Percentiles rank a stretch among this genome's conserved stretches.
Evolutionary conservation across 2,888 invertebrate genomes (phyloP).

Genomic region (Periphyllus acericola): DNA sequence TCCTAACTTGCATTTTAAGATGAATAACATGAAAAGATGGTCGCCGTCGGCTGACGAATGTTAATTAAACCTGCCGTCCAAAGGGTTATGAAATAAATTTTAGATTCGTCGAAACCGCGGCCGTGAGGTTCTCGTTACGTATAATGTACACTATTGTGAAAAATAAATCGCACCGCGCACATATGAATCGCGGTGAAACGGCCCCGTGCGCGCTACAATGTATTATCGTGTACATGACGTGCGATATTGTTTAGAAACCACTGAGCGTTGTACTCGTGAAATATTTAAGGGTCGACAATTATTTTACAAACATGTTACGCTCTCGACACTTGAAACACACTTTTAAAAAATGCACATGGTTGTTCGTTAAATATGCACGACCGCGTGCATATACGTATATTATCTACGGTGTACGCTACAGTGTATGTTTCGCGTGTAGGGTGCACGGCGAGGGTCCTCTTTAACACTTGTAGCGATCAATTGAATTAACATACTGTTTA

Average conservation of each 20-base stretch:
- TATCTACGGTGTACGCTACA: background rate
- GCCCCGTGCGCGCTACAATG: background rate
- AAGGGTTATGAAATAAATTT: too few relatives aligned
- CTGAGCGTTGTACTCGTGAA: slow-evolving; percentile 4
- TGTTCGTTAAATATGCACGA: slow-evolving; percentile 49
- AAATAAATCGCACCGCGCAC: too few relatives aligned
- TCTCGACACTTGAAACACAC: slow-evolving; percentile 35
- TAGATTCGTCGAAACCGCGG: too few relatives aligned
- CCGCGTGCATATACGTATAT: background rate
- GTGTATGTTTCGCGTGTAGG: background rate
- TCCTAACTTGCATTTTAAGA: too few relatives aligned
- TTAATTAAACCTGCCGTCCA: too few relatives aligned
- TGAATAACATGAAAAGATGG: too few relatives aligned
- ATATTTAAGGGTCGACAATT: slow-evolving; percentile 39
- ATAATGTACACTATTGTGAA: too few relatives aligned
- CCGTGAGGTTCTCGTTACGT: too few relatives aligned
- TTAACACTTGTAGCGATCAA: slow-evolving; percentile 46
- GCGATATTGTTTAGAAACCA: background rate
- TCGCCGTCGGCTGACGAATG: too few relatives aligned
- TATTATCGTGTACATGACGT: background rate
- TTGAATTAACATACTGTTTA: slow-evolving; percentile 49
- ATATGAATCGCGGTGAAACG: too few relatives aligned
- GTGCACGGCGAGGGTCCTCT: slow-evolving; percentile 37
- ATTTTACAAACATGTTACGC: slow-evolving; percentile 41
- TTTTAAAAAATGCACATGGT: slow-evolving; percentile 39